phyloP scores from a whole-genome alignment of 2,797 vertebrate species.

The Peromyscus attwateri region DNA sequence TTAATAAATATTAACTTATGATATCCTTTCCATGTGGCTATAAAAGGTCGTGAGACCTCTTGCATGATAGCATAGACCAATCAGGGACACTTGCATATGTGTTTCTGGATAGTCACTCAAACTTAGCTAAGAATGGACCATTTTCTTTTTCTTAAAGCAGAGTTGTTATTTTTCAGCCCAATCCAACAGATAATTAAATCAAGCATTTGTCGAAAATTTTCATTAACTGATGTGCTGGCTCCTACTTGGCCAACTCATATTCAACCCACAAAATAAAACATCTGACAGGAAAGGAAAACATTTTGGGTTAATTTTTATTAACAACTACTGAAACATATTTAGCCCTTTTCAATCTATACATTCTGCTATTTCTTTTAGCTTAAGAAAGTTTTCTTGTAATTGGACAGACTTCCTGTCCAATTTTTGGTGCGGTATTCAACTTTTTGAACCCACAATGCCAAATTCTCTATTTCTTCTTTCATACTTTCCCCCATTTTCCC shows the following conservation, averaged over 20 bases:
- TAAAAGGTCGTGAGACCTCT: background rate
- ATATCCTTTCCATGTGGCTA: background rate
- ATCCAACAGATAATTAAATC: background rate
- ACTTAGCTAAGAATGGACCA: background rate
- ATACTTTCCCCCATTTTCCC: background rate
- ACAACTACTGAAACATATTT: background rate
- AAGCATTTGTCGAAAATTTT: background rate
- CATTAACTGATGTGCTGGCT: background rate
- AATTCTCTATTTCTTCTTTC: background rate
- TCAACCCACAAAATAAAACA: constrained; percentile 2
- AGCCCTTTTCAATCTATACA: background rate
- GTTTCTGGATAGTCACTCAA: background rate
- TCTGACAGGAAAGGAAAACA: background rate
- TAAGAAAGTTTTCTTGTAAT: background rate
- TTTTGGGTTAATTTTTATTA: background rate
- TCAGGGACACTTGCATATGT: background rate
- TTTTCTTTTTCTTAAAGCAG: background rate
- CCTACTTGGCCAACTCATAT: background rate
- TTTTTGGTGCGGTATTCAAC: background rate
- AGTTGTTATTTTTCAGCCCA: background rate
- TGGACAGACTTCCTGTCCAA: background rate
- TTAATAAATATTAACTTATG: background rate
- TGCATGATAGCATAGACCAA: background rate
- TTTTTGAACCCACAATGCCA: background rate
- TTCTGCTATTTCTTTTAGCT: background rate